Conservation (phyloP, 2,113 vertebrate genomes). For the Peucedramus taeniatus region DNA sequence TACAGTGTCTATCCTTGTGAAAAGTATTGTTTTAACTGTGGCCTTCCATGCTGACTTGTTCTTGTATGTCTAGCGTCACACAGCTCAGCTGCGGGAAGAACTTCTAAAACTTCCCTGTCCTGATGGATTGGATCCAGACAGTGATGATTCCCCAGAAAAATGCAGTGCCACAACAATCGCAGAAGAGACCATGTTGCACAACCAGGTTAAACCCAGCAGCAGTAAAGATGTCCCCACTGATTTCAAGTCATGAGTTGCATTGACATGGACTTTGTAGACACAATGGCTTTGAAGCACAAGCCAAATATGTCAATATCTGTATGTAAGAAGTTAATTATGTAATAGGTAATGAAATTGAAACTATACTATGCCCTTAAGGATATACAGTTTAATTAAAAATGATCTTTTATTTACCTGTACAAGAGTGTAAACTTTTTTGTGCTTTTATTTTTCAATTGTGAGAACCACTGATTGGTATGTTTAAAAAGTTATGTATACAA, state of each 20-base stretch:
- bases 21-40: not conserved
- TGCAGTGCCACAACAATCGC: slow-evolving; percentile 74
- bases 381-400: slow-evolving; percentile 86
- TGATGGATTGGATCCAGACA: slow-evolving; percentile 88
- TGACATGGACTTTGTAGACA: slow-evolving; percentile 78
- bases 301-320: slow-evolving; percentile 99
- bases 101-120: slow-evolving; percentile 95
- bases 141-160: slow-evolving; percentile 83
- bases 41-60: not conserved
- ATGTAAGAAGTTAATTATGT: slow-evolving; percentile 99
- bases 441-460: slow-evolving; percentile 98
- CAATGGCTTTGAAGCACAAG: slow-evolving; percentile 89
- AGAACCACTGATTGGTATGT: slow-evolving; percentile 99
- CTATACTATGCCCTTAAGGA: slow-evolving; percentile 90
- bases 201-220: slow-evolving; percentile 86
- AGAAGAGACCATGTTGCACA: slow-evolving; percentile 81
- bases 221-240: slow-evolving; percentile 87
- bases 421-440: slow-evolving; percentile 99
- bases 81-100: slow-evolving; percentile 93
- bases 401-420: slow-evolving; percentile 98
- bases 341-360: slow-evolving; percentile 86
- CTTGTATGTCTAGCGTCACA: slow-evolving; percentile 84
- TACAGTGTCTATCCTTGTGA: not conserved
- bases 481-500: slow-evolving; percentile 98
- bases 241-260: slow-evolving; percentile 87